phyloP scores from a whole-genome alignment of 2,888 invertebrate genomes.

The Aporophyla nigra region DNA sequence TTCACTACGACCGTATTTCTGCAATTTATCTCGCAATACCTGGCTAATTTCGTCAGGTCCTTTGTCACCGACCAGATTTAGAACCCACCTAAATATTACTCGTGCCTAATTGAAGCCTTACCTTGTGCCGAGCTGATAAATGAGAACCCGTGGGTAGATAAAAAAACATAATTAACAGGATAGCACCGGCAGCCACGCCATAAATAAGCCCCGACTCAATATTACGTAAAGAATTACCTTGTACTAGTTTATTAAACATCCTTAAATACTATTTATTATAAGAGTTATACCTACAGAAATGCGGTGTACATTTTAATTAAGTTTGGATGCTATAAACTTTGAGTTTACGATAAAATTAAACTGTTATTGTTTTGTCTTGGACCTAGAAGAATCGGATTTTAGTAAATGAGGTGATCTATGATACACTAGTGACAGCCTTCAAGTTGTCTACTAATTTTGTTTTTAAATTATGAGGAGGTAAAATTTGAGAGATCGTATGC shows the following conservation, averaged over 20 bases:
- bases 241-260: slow-evolving; percentile 42
- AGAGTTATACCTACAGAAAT: slow-evolving; percentile 12
- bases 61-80: slow-evolving; percentile 64
- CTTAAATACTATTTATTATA: slow-evolving; percentile 46
- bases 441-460: no score
- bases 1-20: slow-evolving; percentile 52
- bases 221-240: slow-evolving; percentile 47
- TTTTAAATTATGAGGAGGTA: no score
- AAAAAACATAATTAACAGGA: slow-evolving; percentile 63
- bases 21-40: slow-evolving; percentile 61
- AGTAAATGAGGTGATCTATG: not conserved
- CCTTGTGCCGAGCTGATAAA: slow-evolving; percentile 57
- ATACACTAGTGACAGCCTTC: not conserved
- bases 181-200: slow-evolving; percentile 34
- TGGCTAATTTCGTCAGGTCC: slow-evolving; percentile 64
- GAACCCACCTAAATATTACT: slow-evolving; percentile 60
- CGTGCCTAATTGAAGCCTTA: slow-evolving; percentile 64
- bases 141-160: slow-evolving; percentile 49
- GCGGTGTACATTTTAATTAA: slow-evolving; percentile 46
- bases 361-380: not conserved
- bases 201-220: slow-evolving; percentile 65
- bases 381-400: no score
- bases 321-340: not conserved
- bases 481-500: not conserved
- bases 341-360: not conserved